These are phyloP conservation scores for Pangasianodon hypophthalmus DNA, from an alignment of 2,113 vertebrate genomes.

Conservation along the genomic window DNA sequence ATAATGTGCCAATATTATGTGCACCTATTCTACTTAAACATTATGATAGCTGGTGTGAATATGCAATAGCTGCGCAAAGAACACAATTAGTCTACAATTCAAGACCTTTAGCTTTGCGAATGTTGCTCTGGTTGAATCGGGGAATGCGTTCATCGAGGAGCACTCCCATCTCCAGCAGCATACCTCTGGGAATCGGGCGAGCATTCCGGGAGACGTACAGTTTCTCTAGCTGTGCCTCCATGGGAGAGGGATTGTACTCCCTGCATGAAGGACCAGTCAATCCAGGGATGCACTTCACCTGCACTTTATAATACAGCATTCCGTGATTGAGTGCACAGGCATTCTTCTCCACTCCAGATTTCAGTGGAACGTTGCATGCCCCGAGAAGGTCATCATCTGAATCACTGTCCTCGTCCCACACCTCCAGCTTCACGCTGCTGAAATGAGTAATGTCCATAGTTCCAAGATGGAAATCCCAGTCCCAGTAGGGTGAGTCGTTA, in stretches of 20 bases:
- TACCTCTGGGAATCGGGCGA: slow-evolving; percentile 22
- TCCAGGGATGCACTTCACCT: slow-evolving; percentile 55
- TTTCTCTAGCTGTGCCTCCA: slow-evolving; percentile 48
- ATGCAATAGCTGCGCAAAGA: background rate
- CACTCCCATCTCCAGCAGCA: slow-evolving; percentile 44
- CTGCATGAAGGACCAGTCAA: slow-evolving; percentile 58
- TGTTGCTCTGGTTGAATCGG: slow-evolving; percentile 7
- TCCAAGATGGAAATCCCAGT: slow-evolving; percentile 8
- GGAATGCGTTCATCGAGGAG: slow-evolving; percentile 24
- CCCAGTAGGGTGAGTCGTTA: slow-evolving; percentile 23
- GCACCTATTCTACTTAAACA: background rate
- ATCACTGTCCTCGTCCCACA: slow-evolving; percentile 35
- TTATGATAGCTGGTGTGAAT: background rate
- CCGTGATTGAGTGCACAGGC: slow-evolving; percentile 59
- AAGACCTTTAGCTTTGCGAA: background rate
- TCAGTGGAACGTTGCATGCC: slow-evolving; percentile 42
- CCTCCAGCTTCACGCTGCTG: slow-evolving; percentile 27
- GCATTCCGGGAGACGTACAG: slow-evolving; percentile 47
- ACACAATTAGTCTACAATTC: background rate
- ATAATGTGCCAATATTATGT: background rate
- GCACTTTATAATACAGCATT: slow-evolving; percentile 52
- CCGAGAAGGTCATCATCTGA: slow-evolving; percentile 55
- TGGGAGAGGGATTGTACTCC: slow-evolving; percentile 56
- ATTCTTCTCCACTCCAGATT: background rate
- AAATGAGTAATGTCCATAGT: background rate